phyloP scores from a whole-genome alignment of 37 sponge, comb jelly and placozoan species.

The Chondrilla cf. caribensis region DNA sequence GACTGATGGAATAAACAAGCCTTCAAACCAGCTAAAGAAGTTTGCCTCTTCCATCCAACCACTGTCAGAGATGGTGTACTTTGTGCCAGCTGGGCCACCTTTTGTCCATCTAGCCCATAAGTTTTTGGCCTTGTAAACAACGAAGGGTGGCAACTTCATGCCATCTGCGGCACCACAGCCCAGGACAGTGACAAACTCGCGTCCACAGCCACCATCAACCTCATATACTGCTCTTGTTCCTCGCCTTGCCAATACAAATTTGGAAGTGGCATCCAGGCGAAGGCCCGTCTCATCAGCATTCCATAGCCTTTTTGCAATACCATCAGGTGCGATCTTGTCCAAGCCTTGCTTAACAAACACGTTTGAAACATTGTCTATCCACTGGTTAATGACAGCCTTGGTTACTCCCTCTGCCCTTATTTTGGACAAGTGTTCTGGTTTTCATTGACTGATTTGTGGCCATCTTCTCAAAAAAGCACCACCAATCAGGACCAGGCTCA shows the following conservation, averaged over 20 bases:
- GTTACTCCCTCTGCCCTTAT: slow-evolving; percentile 21
- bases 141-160: slow-evolving; percentile 48
- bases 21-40: slow-evolving; percentile 46
- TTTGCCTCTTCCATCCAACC: slow-evolving; percentile 60
- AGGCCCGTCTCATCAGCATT: slow-evolving; percentile 59
- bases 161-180: slow-evolving; percentile 51
- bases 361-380: not conserved
- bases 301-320: slow-evolving; percentile 12
- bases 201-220: slow-evolving; percentile 44
- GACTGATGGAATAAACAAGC: slow-evolving; percentile 41
- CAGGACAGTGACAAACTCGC: slow-evolving; percentile 53
- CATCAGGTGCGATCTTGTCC: not conserved
- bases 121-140: slow-evolving; percentile 63
- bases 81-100: slow-evolving; percentile 48
- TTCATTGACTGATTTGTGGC: slow-evolving; percentile 6
- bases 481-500: slow-evolving; percentile 50
- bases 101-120: slow-evolving; percentile 41
- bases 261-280: slow-evolving; percentile 27
- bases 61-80: slow-evolving; percentile 45
- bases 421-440: slow-evolving; percentile 24
- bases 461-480: slow-evolving; percentile 38
- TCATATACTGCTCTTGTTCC: slow-evolving; percentile 48
- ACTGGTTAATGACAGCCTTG: not conserved
- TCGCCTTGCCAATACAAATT: slow-evolving; percentile 23
- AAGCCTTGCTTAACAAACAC: not conserved